Percentiles rank a stretch among this genome's conserved stretches.
phyloP scores from a whole-genome alignment of 2,888 invertebrate genomes.

The Erebia aethiops region DNA sequence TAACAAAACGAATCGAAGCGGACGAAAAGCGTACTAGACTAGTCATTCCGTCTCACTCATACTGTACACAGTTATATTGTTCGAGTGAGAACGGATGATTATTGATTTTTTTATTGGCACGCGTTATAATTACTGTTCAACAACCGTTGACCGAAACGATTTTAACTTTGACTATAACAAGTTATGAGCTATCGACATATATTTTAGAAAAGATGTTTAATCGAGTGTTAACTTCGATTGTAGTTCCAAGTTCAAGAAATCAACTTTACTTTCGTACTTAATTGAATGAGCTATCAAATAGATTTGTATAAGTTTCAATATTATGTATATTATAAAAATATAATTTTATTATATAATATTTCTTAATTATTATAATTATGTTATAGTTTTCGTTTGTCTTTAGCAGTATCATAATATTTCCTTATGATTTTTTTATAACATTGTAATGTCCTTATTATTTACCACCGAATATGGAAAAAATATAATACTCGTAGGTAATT shows the following conservation, averaged over 20 bases:
- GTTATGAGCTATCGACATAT: too few relatives aligned
- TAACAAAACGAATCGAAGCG: too few relatives aligned
- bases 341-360: background rate
- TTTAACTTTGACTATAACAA: background rate
- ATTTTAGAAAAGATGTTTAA: background rate
- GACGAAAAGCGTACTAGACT: too few relatives aligned
- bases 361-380: background rate
- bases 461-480: constrained; percentile 67
- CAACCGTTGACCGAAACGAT: background rate
- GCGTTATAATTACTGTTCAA: background rate
- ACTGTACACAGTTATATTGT: too few relatives aligned
- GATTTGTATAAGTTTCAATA: constrained; percentile 1
- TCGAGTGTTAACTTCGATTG: background rate
- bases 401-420: background rate
- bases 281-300: constrained; percentile 11
- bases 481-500: constrained; percentile 68
- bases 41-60: too few relatives aligned
- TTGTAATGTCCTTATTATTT: constrained; percentile 44
- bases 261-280: constrained; percentile 13
- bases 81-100: too few relatives aligned
- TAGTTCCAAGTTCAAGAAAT: background rate
- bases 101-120: too few relatives aligned
- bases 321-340: background rate
- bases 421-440: background rate
- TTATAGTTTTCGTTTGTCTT: background rate